Conservation (phyloP, 2,888 invertebrate genomes). For the Hemaris fuciformis region DNA sequence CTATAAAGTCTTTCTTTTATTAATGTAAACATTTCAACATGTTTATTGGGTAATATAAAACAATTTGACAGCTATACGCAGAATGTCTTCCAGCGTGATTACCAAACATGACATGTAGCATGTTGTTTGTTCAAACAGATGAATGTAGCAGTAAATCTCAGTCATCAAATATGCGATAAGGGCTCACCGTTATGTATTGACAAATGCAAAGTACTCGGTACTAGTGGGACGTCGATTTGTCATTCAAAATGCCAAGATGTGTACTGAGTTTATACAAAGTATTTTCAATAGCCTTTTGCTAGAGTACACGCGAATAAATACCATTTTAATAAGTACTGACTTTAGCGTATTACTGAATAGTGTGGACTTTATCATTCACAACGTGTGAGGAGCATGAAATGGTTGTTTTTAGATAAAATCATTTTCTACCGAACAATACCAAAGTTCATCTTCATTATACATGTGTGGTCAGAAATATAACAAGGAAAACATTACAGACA, state of each 20-base stretch:
- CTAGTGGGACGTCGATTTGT: background rate
- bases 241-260: background rate
- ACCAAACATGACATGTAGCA: constrained; percentile 7
- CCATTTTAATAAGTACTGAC: too few relatives aligned
- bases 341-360: too few relatives aligned
- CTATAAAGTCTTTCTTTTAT: background rate
- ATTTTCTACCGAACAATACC: too few relatives aligned
- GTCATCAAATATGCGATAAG: constrained; percentile 55
- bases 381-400: too few relatives aligned
- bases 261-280: background rate
- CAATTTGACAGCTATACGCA: constrained; percentile 12
- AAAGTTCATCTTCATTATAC: too few relatives aligned
- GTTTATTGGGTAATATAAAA: background rate
- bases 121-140: constrained; percentile 9
- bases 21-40: background rate
- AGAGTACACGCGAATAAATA: too few relatives aligned
- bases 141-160: constrained; percentile 44
- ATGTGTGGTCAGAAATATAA: too few relatives aligned
- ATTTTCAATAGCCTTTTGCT: too few relatives aligned
- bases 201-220: constrained; percentile 1
- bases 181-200: constrained; percentile 47
- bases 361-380: too few relatives aligned
- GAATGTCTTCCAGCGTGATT: background rate
- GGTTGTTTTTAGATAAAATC: too few relatives aligned
- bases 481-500: too few relatives aligned